Percentiles rank a stretch among this genome's conserved stretches.
These are phyloP conservation scores for Saxicola maurus DNA, from an alignment of 2,797 vertebrate species.

Conservation along the genomic window DNA sequence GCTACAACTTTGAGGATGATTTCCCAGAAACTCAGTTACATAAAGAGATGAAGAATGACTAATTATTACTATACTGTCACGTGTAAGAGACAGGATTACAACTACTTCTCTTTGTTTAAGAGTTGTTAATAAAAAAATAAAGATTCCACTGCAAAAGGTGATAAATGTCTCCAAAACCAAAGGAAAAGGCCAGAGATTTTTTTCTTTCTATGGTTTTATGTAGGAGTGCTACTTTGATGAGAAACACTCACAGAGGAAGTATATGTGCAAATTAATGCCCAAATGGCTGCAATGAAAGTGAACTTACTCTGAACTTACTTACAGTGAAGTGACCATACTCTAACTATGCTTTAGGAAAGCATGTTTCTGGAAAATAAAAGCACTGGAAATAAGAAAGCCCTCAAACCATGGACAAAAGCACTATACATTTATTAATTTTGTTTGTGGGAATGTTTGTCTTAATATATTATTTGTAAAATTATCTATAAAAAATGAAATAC, in stretches of 20 bases:
- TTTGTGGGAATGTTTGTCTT: background rate
- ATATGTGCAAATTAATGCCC: background rate
- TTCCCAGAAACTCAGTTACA: background rate
- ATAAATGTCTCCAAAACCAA: background rate
- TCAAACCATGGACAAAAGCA: background rate
- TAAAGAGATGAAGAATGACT: background rate
- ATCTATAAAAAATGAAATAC: background rate
- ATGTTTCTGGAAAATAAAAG: background rate
- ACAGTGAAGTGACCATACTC: no score
- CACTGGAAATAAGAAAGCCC: background rate
- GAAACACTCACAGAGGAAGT: background rate
- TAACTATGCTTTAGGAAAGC: background rate
- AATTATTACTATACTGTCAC: background rate
- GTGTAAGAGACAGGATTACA: background rate
- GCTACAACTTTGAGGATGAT: background rate
- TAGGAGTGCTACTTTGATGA: background rate
- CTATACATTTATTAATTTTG: background rate
- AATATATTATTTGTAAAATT: background rate
- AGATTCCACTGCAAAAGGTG: background rate
- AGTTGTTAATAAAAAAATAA: background rate
- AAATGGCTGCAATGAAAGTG: background rate
- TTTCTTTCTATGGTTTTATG: background rate
- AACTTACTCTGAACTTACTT: background rate
- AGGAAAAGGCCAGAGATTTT: background rate
- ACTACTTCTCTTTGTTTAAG: background rate